Conservation (phyloP, 2,888 invertebrate species). For the Leuctra nigra region DNA sequence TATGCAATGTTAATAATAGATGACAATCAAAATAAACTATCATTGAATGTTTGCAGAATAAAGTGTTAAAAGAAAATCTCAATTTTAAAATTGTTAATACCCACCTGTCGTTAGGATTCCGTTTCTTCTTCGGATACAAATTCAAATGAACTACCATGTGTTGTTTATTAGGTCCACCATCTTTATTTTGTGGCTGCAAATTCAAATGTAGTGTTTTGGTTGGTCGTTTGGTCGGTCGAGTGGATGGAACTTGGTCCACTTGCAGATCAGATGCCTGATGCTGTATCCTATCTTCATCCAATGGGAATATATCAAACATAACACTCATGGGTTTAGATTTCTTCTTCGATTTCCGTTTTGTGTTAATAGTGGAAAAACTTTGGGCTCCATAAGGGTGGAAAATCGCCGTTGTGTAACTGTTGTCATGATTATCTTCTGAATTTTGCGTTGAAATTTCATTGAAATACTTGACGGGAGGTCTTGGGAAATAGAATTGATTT, state of each 20-base stretch:
- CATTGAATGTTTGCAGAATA: too few relatives aligned
- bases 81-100: too few relatives aligned
- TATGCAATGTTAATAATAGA: too few relatives aligned
- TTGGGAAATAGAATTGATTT: conserved; percentile 33
- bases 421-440: conserved; percentile 7
- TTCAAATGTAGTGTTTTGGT: background rate
- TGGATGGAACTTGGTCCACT: background rate
- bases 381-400: conserved; percentile 21
- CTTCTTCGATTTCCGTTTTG: conserved; percentile 30
- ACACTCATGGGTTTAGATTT: conserved; percentile 53
- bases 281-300: conserved; percentile 31
- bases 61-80: too few relatives aligned
- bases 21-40: too few relatives aligned
- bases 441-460: conserved; percentile 27
- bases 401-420: conserved; percentile 19
- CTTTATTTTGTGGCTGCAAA: background rate
- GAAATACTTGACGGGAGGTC: conserved; percentile 32
- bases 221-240: background rate
- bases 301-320: conserved; percentile 57
- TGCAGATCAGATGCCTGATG: background rate
- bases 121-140: conserved; percentile 50
- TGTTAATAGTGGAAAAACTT: background rate
- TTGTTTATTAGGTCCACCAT: conserved; percentile 36
- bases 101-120: background rate
- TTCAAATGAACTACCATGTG: conserved; percentile 61